Percentiles rank a stretch among this genome's conserved stretches.
Evolutionary conservation across 2,797 vertebrate genomes (phyloP).

Genomic region (Silurus lanzhouensis): DNA sequence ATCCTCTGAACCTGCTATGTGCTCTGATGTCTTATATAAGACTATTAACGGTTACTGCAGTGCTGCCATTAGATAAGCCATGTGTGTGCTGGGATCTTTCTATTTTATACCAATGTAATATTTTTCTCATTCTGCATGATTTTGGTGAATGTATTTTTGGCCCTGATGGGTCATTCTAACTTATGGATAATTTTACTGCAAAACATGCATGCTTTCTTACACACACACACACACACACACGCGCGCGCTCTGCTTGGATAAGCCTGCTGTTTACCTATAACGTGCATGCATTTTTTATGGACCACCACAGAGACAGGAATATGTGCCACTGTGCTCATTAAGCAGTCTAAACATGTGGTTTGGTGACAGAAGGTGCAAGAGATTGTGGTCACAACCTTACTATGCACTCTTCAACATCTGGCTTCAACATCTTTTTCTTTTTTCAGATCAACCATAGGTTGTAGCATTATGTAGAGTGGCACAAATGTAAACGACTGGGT

Average conservation of each 20-base stretch:
- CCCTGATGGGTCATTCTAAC: background rate
- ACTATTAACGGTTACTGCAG: conserved; percentile 10
- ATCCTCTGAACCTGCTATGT: background rate
- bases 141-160: background rate
- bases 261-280: conserved; percentile 62
- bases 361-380: conserved; percentile 20
- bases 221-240: background rate
- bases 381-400: conserved; percentile 12
- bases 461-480: background rate
- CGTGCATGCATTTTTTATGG: conserved; percentile 69
- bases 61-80: conserved; percentile 20
- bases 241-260: conserved; percentile 36
- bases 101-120: background rate
- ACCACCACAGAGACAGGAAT: conserved; percentile 44
- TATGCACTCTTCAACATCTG: conserved; percentile 13
- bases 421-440: background rate
- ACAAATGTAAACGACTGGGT: background rate
- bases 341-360: conserved; percentile 48
- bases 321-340: conserved; percentile 52
- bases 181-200: background rate
- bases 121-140: background rate
- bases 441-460: too few relatives aligned
- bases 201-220: background rate
- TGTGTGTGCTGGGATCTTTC: background rate
- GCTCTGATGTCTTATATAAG: conserved; percentile 31